Base-by-base conservation (phyloP, 2,888 invertebrate genomes). In the Ormyrus labotus region DNA sequence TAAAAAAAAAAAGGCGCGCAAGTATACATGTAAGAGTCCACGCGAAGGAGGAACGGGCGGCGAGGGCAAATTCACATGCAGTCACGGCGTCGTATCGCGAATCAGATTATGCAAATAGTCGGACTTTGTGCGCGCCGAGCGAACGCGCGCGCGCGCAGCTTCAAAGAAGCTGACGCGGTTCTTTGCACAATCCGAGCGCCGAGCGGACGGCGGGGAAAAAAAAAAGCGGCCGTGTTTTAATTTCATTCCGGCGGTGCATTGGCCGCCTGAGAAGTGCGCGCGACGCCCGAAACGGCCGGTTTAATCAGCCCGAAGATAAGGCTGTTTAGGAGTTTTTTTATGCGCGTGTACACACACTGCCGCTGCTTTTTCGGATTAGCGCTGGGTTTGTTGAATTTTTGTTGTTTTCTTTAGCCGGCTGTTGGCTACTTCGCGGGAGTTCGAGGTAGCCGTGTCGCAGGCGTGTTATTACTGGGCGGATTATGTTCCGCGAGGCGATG, bases 101-200 rank as follows among this genome's bases (percentile, higher is more conserved):
- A 79, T 78, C 81, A 65, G 71, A 83, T 84, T 84, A 84, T 83
- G 83, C 78, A 83, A 83, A 83, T 83, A 83, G 61, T 34, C 34
- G 34, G 34, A 19, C 9, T 8, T 75, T n/a, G 64, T 48, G 19
- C 19, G 11, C 19, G 58, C 19, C 55, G 61, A 58, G 19, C 10
- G 34, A 34, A 10, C n/a, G 6, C 48, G 48, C 11, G 7, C 65
- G 19, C 19, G 53, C 67, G 6, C 67, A 11, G 34, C 64, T 10
- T 64, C 64, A 63, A 55, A 45, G 63, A 53, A 55, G 45, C 13
- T 64, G 64, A 73, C 63, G 60, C 57, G 58, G 55, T 55, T 55
- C 48, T 70, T 48, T 70, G 58, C 69, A 70, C 57, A 48, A 69
- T 34, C 34, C 34, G 34, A 2, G 34, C 47, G 5, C 34, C 6